Evolutionary conservation across 2,797 vertebrate genomes (phyloP).

Genomic region (Hafferia zeledoni): DNA sequence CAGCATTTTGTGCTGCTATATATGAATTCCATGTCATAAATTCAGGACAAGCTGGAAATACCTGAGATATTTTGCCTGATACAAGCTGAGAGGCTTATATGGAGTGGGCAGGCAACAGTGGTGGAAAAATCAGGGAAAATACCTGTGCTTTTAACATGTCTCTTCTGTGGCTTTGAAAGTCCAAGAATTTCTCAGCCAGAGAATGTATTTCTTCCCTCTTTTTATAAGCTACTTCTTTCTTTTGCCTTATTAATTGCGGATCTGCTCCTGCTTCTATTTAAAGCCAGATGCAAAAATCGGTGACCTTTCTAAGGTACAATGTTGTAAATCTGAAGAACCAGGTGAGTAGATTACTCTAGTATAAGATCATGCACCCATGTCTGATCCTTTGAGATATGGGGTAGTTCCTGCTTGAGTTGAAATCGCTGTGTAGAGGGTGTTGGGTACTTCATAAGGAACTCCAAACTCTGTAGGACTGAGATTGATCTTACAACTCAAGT

Average conservation of each 20-base stretch:
- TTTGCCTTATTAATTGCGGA: slow-evolving; percentile 57
- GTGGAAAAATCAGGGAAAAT: slow-evolving; percentile 64
- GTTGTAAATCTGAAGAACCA: slow-evolving; percentile 36
- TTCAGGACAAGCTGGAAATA: slow-evolving; percentile 8
- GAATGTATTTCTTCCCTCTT: slow-evolving; percentile 60
- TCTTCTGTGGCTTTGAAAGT: slow-evolving; percentile 63
- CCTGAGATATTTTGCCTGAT: not conserved
- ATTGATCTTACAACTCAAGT: not conserved
- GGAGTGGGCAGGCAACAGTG: not conserved
- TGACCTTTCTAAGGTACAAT: slow-evolving; percentile 46
- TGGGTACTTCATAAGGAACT: slow-evolving; percentile 27
- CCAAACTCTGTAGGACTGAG: slow-evolving; percentile 7
- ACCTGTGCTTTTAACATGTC: slow-evolving; percentile 58
- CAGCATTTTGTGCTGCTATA: not conserved
- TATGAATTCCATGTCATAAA: not conserved
- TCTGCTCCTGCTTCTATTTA: slow-evolving; percentile 57
- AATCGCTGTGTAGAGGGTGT: slow-evolving; percentile 13
- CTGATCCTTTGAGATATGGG: slow-evolving; percentile 3
- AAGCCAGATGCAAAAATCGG: slow-evolving; percentile 48
- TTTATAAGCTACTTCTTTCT: slow-evolving; percentile 62
- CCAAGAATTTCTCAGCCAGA: slow-evolving; percentile 55
- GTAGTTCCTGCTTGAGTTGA: slow-evolving; percentile 35
- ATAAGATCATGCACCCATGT: not conserved
- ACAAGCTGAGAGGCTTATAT: not conserved
- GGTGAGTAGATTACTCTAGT: slow-evolving; percentile 41